Percentiles rank a stretch among this genome's conserved stretches.
phyloP scores from a whole-genome alignment of 1,140 invertebrate genomes.

The Ylistrum balloti region DNA sequence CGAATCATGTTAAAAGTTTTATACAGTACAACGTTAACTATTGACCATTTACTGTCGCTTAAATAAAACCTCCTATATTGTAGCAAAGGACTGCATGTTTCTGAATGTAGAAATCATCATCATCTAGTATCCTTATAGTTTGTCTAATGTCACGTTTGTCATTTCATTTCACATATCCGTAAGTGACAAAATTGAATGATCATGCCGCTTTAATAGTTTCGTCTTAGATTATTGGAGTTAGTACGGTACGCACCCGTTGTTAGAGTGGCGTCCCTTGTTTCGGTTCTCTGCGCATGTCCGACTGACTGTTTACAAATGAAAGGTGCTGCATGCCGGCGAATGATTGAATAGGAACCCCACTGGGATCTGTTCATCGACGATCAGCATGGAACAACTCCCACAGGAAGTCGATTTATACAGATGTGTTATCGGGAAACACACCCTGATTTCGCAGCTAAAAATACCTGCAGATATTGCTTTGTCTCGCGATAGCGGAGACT shows the following conservation, averaged over 20 bases:
- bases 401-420: constrained; percentile 65
- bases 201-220: too few relatives aligned
- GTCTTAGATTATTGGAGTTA: neutral
- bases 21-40: too few relatives aligned
- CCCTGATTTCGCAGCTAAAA: constrained; percentile 61
- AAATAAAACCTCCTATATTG: too few relatives aligned
- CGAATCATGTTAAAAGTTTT: too few relatives aligned
- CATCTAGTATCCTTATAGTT: too few relatives aligned
- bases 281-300: neutral
- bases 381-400: constrained; percentile 65
- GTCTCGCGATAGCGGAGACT: constrained; percentile 45
- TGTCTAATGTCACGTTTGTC: too few relatives aligned
- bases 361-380: constrained; percentile 57
- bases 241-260: constrained; percentile 15
- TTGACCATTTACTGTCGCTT: too few relatives aligned
- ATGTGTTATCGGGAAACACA: constrained; percentile 68
- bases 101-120: too few relatives aligned
- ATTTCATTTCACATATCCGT: too few relatives aligned
- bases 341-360: constrained; percentile 50
- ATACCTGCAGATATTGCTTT: constrained; percentile 58
- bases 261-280: constrained; percentile 32
- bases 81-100: too few relatives aligned
- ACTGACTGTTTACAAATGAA: constrained; percentile 29
- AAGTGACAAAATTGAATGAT: too few relatives aligned
- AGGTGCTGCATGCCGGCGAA: constrained; percentile 36